A percentile compares a stretch with the other conserved stretches of the same genome.
phyloP scores from a whole-genome alignment of 2,797 vertebrate genomes.

The Muscicapa comitata region DNA sequence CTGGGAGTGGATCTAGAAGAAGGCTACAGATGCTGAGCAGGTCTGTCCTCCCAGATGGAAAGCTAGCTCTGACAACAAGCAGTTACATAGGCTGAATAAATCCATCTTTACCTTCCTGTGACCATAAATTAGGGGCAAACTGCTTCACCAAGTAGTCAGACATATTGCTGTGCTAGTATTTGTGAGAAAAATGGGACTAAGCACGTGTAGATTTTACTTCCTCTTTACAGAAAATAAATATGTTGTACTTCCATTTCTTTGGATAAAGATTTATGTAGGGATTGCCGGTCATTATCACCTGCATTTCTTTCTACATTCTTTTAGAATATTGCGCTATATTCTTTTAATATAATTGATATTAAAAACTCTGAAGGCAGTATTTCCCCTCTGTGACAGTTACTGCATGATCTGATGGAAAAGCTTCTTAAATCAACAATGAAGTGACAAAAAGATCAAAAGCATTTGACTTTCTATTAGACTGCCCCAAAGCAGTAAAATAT shows the following conservation, averaged over 20 bases:
- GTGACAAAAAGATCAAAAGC: neutral
- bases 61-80: neutral
- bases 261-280: neutral
- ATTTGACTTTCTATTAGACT: neutral
- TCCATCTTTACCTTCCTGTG: neutral
- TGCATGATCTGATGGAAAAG: neutral
- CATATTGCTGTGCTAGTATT: neutral
- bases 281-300: neutral
- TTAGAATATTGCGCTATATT: neutral
- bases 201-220: neutral
- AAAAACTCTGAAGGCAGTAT: neutral
- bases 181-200: neutral
- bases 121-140: neutral
- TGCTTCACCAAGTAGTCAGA: neutral
- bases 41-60: neutral
- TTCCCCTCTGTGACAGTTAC: neutral
- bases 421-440: neutral
- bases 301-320: too few species aligned
- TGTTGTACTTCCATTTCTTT: neutral
- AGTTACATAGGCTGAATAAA: neutral
- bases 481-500: neutral
- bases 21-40: neutral
- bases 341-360: neutral
- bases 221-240: neutral
- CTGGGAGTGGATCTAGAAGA: neutral